Conservation (phyloP, 2,888 invertebrate genomes). For the Drosophila paranaensis region DNA sequence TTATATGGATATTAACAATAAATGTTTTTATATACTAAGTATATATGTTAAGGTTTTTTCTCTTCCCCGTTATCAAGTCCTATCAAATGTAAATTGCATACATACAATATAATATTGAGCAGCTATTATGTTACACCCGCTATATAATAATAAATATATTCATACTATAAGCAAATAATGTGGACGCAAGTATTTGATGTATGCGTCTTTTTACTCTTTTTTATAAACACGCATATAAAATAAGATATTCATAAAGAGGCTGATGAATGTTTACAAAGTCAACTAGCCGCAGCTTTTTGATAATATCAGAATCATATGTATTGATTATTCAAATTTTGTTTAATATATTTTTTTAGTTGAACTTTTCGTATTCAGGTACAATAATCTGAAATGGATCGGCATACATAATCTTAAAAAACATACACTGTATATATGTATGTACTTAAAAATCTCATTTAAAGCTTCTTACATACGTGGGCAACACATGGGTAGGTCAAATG, state of each 20-base stretch:
- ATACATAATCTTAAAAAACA: conserved; percentile 1
- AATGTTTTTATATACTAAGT: conserved; percentile 20
- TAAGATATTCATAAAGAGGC: conserved; percentile 25
- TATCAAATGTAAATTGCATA: conserved; percentile 31
- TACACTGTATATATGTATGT: conserved; percentile 11
- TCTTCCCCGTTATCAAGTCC: conserved; percentile 54
- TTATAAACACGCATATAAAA: conserved; percentile 40
- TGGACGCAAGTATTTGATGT: conserved; percentile 36
- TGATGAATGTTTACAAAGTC: conserved; percentile 17
- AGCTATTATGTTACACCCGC: conserved; percentile 15
- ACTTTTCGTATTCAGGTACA: conserved; percentile 23
- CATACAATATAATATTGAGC: conserved; percentile 32
- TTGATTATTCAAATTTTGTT: background rate
- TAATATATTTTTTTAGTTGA: conserved; percentile 1
- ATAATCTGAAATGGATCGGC: conserved; percentile 7
- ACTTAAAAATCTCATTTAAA: conserved; percentile 6
- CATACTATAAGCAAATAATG: conserved; percentile 39
- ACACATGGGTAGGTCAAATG: conserved; percentile 15
- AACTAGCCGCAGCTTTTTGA: conserved; percentile 11
- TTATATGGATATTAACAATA: background rate
- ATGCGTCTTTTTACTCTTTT: conserved; percentile 62
- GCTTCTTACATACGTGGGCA: background rate
- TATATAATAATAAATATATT: conserved; percentile 30
- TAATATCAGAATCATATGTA: conserved; percentile 3
- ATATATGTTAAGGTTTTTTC: conserved; percentile 34